These are phyloP conservation scores for Gryon sp. DNA, from an alignment of 1,140 invertebrate species.

Conservation along the genomic window DNA sequence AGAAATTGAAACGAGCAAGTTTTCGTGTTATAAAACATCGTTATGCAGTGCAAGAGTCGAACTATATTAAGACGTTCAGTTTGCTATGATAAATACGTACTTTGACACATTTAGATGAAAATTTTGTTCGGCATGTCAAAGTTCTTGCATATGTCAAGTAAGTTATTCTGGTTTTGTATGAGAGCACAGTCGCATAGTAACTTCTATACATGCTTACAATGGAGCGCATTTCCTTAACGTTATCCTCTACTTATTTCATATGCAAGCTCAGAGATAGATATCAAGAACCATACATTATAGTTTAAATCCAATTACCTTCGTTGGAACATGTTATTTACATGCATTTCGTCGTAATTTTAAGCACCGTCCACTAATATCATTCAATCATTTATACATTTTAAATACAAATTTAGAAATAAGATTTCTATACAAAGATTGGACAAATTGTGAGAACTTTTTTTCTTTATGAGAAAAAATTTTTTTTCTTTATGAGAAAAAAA, in stretches of 20 bases:
- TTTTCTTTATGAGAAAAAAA: too few species aligned
- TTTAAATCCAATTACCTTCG: constrained; percentile 31
- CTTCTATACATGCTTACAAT: constrained; percentile 28
- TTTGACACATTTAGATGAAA: constrained; percentile 38
- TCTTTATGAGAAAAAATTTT: too few species aligned
- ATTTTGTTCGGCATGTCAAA: constrained; percentile 32
- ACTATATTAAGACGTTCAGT: constrained; percentile 12
- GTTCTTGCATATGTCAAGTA: constrained; percentile 37
- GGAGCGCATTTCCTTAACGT: constrained; percentile 18
- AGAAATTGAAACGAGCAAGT: constrained; percentile 11
- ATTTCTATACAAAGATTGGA: too few species aligned
- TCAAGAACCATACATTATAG: constrained; percentile 30
- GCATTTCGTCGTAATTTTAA: constrained; percentile 5
- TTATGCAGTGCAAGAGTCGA: constrained; percentile 3
- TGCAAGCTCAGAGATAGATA: constrained; percentile 28
- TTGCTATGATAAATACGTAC: constrained; percentile 25
- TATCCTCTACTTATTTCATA: constrained; percentile 38
- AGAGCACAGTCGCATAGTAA: constrained; percentile 44
- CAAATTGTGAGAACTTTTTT: too few species aligned
- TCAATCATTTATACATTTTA: too few species aligned
- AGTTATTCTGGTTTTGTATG: constrained; percentile 36
- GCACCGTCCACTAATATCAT: too few species aligned
- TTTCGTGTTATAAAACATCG: constrained; percentile 20
- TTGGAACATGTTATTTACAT: constrained; percentile 22
- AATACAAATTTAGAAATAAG: too few species aligned